Conservation (phyloP, 2,113 vertebrate species). For the Okapia johnstoni region DNA sequence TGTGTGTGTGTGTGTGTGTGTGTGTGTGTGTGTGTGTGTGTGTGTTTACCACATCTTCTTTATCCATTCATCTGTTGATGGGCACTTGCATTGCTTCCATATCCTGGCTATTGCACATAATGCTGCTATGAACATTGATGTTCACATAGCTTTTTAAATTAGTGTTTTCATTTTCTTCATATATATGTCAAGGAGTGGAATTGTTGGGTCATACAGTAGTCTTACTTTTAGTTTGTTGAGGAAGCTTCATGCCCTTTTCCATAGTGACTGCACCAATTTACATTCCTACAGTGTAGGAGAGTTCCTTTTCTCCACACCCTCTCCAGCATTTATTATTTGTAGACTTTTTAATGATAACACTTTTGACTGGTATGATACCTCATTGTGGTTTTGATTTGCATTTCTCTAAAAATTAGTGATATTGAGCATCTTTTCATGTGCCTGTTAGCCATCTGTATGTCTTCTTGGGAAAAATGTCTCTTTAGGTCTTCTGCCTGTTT, state of each 20-base stretch:
- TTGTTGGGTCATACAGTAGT: neutral
- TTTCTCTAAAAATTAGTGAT: neutral
- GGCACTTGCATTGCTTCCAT: neutral
- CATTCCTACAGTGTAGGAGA: neutral
- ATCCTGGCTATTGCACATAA: neutral
- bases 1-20: neutral
- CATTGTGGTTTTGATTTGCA: neutral
- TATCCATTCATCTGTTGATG: neutral
- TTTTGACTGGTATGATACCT: neutral
- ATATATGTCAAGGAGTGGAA: neutral
- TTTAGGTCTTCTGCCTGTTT: neutral
- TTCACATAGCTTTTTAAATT: neutral
- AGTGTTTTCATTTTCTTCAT: neutral
- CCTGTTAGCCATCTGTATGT: neutral
- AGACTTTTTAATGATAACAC: neutral
- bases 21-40: neutral
- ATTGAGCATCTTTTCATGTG: neutral
- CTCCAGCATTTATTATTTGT: neutral
- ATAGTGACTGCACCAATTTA: neutral
- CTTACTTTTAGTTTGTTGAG: neutral
- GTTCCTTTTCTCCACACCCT: neutral
- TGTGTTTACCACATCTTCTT: neutral
- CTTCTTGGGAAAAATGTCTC: neutral
- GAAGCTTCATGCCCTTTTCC: neutral
- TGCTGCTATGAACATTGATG: neutral